Evolutionary conservation across 2,888 invertebrate species (phyloP), one percentile per base, ranked within the genome.

Genomic region (Ecliptopera silaceata): DNA sequence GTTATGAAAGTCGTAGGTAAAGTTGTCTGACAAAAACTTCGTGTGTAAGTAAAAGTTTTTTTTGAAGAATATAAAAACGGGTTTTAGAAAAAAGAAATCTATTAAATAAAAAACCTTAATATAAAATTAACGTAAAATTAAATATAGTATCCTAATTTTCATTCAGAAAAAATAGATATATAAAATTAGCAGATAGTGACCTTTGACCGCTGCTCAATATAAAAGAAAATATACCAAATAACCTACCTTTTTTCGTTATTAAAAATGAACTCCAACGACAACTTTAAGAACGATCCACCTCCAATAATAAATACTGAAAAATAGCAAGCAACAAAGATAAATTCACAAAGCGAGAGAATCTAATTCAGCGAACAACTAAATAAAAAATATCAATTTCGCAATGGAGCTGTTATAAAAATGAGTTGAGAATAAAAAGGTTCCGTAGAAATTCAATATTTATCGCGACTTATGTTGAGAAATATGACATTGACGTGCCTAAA

Each of bases 361-460:
- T 66, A 64, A 66, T 66, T 61, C 61, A 53, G 61, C 51, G 49
- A 61, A 56, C 66, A 64, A 64, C 66, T 66, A 64, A 64, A 66
- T 66, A 66, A 66, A 69, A 67, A 63, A 65, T 64, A 69, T 66
- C 64, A 66, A 66, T 64, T 66, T 62, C 61, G 50, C 59, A 63
- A 64, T 59, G 67, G 67, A 63, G 61, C 70, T 59, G 66, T 65
- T 66, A 64, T 68, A 68, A 71, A 76, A 78, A 71, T 74, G 72
- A 59, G 63, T 58, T 61, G 63, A 65, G 59, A 69, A 61, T 61
- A 68, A 74, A 72, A 74, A 59, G 61, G 76, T 76, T 74, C 76
- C 69, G 74, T 66, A 70, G 54, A 60, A 57, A 70, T 73, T 66
- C 68, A 70, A 72, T 75, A 76, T 77, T 79, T 75, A 77, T 76